Conservation (phyloP, 2,113 vertebrate species). For the Sphyrna mokarran region DNA sequence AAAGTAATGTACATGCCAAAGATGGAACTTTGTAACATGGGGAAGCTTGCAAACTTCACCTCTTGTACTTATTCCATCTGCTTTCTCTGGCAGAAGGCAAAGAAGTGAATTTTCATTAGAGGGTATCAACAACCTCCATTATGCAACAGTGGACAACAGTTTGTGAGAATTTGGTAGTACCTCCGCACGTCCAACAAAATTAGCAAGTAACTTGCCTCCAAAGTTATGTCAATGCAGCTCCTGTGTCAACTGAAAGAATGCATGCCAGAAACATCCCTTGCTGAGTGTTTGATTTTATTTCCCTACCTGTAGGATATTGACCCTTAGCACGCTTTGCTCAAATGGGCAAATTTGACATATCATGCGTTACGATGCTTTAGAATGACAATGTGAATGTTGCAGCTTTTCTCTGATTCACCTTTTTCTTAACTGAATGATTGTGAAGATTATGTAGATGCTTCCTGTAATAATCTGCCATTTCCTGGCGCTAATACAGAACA, state of each 20-base stretch:
- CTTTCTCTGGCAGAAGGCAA: no score
- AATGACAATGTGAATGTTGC: not conserved
- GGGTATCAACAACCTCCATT: no score
- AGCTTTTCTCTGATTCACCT: not conserved
- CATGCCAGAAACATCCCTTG: not conserved
- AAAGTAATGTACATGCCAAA: no score
- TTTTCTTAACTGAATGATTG: not conserved
- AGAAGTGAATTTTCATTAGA: no score
- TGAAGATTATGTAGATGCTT: not conserved
- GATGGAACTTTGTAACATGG: no score
- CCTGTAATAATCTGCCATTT: not conserved
- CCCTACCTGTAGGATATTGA: not conserved
- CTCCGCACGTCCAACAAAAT: not conserved
- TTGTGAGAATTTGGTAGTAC: no score
- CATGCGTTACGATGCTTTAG: not conserved
- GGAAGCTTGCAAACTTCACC: no score
- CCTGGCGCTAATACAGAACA: not conserved
- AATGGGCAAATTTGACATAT: not conserved
- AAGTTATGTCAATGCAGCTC: not conserved
- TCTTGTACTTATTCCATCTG: no score
- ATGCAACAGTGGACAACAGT: no score
- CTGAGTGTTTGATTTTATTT: not conserved
- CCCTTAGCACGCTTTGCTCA: not conserved
- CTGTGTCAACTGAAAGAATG: not conserved
- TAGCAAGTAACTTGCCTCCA: not conserved